A percentile compares a stretch with the other conserved stretches of the same genome.
Evolutionary conservation across 2,888 invertebrate species (phyloP).

Genomic region (Macrophya annulata): DNA sequence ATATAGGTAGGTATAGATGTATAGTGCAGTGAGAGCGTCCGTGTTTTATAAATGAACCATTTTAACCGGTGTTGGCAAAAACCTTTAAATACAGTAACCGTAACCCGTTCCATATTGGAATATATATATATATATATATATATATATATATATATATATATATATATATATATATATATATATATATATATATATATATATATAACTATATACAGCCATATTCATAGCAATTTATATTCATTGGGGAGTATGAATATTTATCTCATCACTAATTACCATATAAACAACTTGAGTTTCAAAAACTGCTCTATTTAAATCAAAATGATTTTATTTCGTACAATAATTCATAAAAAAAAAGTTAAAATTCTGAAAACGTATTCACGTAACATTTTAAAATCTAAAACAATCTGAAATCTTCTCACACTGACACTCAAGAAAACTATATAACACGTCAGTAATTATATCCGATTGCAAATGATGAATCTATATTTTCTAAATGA

Average conservation of each 20-base stretch:
- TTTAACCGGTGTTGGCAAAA: constrained; percentile 36
- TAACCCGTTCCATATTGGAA: constrained; percentile 30
- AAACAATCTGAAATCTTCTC: neutral
- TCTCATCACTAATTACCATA: constrained; percentile 41
- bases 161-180: too few relatives aligned
- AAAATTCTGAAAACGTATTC: neutral
- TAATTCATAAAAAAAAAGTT: constrained; percentile 1
- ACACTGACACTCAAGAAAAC: neutral
- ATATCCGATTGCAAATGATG: neutral
- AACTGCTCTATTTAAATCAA: neutral
- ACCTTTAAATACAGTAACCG: constrained; percentile 38
- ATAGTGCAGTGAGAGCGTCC: neutral
- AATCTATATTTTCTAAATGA: constrained; percentile 16
- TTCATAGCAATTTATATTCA: constrained; percentile 48
- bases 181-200: too few relatives aligned
- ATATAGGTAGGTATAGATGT: neutral
- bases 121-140: too few relatives aligned
- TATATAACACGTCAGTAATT: neutral
- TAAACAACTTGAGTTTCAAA: constrained; percentile 3
- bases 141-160: too few relatives aligned
- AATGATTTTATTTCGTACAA: neutral
- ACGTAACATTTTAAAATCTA: too few relatives aligned
- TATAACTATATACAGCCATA: constrained; percentile 12
- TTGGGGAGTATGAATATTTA: constrained; percentile 37
- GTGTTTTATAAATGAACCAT: constrained; percentile 32